Base-by-base conservation (phyloP, 2,888 invertebrate genomes). In the Minunthozetes semirufus region DNA sequence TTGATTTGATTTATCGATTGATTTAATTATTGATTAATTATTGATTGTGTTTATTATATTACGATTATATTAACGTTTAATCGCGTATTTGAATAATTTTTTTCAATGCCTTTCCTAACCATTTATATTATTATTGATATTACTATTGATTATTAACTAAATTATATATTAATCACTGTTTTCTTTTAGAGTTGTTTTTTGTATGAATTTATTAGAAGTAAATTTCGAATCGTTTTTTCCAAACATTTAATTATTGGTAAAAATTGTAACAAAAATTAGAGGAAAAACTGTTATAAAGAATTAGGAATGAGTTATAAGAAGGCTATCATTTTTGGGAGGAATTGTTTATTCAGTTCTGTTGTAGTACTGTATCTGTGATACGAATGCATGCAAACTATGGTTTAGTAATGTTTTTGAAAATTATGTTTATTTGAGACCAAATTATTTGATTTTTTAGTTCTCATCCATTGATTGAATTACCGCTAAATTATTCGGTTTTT, bases 111-210 rank as follows among this genome's bases (percentile, higher is more conserved):
- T 56, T 61, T 61, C 17, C 61, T 61, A 61, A 61, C 61, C 27
- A 59, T 19, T 27, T 3, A 25, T 59, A 8, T 6, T 19, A 56
- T 56, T 56, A n/a, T n/a, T n/a, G n/a, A n/a, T n/a, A n/a, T n/a
- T n/a, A n/a, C n/a, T n/a, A n/a, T n/a, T n/a, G n/a, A n/a, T n/a
- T n/a, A 56, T 56, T 56, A 25, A 56, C 19, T 17, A 59, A 61
- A 33, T 29, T 61, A 61, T 61, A 61, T 53, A 53, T 53, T 56
- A 61, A 61, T 61, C 61, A 61, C 61, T 61, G 61, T 61, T 61
- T 33, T 61, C 17, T 17, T 33, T 27, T 61, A 61, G 25, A 61
- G 61, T 61, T 61, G 61, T 61, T 61, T 33, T 61, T 19, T 59
- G 61, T 61, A 61, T 29, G 29, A 29, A 61, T 61, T 61, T 19